Conservation (phyloP, 2,113 vertebrate genomes). For the Egretta garzetta region DNA sequence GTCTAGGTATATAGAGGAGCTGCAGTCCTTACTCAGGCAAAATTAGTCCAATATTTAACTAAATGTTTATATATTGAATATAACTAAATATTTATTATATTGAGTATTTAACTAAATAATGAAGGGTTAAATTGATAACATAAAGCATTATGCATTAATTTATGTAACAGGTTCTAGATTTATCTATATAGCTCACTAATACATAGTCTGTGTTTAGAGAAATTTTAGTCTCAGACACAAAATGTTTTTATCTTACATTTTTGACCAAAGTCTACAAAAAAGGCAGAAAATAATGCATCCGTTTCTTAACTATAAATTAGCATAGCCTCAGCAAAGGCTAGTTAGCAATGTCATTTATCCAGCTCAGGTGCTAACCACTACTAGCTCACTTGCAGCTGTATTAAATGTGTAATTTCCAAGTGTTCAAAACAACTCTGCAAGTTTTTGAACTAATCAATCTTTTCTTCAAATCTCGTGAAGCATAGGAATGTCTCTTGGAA, state of each 20-base stretch:
- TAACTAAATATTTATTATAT: too few relatives aligned
- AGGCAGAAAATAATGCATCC: background rate
- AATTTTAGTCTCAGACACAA: background rate
- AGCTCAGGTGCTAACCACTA: background rate
- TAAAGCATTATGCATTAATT: background rate
- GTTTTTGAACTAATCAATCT: background rate
- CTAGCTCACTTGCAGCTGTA: background rate
- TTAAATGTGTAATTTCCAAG: background rate
- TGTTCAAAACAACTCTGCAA: background rate
- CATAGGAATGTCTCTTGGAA: background rate
- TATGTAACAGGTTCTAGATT: background rate
- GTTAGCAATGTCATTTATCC: background rate
- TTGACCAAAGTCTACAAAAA: background rate
- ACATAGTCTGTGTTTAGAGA: background rate
- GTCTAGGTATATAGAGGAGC: background rate
- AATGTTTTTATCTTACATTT: background rate
- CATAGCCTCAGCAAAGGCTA: background rate
- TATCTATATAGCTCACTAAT: background rate
- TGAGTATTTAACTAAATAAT: background rate
- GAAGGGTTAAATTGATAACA: background rate
- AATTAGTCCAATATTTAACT: background rate
- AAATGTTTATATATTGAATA: background rate
- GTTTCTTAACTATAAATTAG: background rate
- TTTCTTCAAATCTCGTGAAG: background rate
- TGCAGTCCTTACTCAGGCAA: background rate